These are phyloP conservation scores for Amblyopsis hoosieri DNA, from an alignment of 2,797 vertebrate genomes.

Conservation along the genomic window DNA sequence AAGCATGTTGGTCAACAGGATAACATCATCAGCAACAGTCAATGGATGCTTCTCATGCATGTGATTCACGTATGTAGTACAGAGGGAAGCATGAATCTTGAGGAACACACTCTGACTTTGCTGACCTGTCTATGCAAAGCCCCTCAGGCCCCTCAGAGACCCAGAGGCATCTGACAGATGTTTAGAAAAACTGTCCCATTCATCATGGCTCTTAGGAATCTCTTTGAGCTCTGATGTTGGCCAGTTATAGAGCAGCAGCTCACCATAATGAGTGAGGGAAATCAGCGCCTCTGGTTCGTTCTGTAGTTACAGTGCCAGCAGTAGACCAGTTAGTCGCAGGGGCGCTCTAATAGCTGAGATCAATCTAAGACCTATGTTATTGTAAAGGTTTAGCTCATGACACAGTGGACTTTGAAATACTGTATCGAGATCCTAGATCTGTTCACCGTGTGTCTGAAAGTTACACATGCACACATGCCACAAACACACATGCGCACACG, in stretches of 20 bases:
- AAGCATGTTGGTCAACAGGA: slow-evolving; percentile 50
- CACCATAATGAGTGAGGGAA: background rate
- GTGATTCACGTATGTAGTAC: too few relatives aligned
- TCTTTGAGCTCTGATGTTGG: slow-evolving; percentile 58
- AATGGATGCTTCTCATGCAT: slow-evolving; percentile 57
- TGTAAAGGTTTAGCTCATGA: background rate
- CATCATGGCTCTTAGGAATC: slow-evolving; percentile 59
- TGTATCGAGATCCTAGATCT: too few relatives aligned
- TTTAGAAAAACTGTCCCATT: slow-evolving; percentile 60
- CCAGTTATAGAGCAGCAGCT: too few relatives aligned
- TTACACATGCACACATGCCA: background rate
- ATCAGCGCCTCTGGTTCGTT: background rate
- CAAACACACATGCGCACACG: background rate
- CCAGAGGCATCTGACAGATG: slow-evolving; percentile 65
- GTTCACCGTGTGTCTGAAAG: too few relatives aligned
- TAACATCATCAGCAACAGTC: slow-evolving; percentile 58
- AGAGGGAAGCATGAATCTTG: slow-evolving; percentile 26
- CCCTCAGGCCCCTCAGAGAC: slow-evolving; percentile 45
- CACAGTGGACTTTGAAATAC: background rate
- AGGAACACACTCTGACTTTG: slow-evolving; percentile 55
- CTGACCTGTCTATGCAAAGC: slow-evolving; percentile 53
- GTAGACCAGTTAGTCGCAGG: background rate
- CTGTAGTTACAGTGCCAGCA: background rate
- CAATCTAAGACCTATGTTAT: background rate
- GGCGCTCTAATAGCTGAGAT: background rate